Percentiles rank a stretch among this genome's conserved stretches.
Conservation (phyloP, 2,888 invertebrate genomes). For the Acanthoscelides obtectus region DNA sequence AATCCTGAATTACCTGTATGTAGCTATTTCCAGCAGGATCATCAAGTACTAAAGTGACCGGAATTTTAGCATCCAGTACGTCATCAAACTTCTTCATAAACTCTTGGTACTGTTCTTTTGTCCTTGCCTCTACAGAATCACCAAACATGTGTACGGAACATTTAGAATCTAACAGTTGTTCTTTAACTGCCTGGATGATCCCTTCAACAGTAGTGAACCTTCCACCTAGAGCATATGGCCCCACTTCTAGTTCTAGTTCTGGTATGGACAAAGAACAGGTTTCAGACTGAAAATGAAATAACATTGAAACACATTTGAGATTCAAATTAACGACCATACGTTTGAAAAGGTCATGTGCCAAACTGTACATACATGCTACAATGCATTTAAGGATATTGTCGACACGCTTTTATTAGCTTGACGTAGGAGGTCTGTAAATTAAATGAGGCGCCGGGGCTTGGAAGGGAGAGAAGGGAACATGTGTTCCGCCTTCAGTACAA, state of each 20-base stretch:
- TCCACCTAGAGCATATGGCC: constrained; percentile 81
- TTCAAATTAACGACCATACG: too few relatives aligned
- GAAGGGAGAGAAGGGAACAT: too few relatives aligned
- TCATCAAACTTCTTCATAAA: constrained; percentile 66
- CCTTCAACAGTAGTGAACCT: constrained; percentile 96
- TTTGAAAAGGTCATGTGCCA: too few relatives aligned
- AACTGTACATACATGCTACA: too few relatives aligned
- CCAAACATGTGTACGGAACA: constrained; percentile 62
- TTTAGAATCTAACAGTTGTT: constrained; percentile 59
- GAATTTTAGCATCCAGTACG: constrained; percentile 57
- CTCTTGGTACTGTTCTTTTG: constrained; percentile 53
- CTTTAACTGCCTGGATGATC: constrained; percentile 69
- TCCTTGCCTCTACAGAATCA: constrained; percentile 61
- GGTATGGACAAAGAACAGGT: constrained; percentile 77
- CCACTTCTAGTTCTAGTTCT: constrained; percentile 83
- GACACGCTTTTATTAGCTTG: too few relatives aligned
- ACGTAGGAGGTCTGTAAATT: too few relatives aligned
- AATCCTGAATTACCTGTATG: constrained; percentile 67
- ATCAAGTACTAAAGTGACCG: constrained; percentile 78
- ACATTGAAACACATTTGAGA: too few relatives aligned
- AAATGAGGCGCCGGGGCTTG: too few relatives aligned
- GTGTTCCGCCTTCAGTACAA: too few relatives aligned
- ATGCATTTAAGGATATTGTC: too few relatives aligned
- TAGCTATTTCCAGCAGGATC: constrained; percentile 99
- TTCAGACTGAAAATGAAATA: constrained; percentile 58